A percentile compares a stretch with the other conserved stretches of the same genome.
These are phyloP conservation scores for Grammomys surdaster DNA, from an alignment of 2,113 vertebrate genomes.

Conservation along the genomic window DNA sequence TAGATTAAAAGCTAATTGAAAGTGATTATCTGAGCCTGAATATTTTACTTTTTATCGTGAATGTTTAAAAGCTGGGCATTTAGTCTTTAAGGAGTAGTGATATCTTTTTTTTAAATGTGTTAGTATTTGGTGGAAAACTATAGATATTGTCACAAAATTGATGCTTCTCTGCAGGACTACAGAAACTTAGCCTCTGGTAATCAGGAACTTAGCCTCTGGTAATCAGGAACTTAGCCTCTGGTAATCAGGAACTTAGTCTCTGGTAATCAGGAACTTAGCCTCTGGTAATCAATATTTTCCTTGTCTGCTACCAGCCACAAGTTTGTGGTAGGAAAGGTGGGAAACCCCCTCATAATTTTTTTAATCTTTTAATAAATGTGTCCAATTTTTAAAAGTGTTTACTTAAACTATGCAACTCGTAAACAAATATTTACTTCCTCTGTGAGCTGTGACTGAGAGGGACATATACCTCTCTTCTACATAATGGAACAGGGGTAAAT, in stretches of 20 bases:
- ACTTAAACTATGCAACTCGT: not conserved
- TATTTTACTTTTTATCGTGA: constrained; percentile 25
- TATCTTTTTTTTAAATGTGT: not conserved
- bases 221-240: constrained; percentile 22
- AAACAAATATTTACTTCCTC: not conserved
- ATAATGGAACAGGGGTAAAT: not conserved
- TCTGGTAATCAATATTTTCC: constrained; percentile 27
- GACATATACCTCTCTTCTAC: not conserved
- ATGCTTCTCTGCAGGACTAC: not conserved
- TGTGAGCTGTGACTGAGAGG: not conserved
- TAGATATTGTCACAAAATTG: constrained; percentile 27
- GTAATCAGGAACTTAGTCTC: not conserved
- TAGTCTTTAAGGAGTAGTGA: constrained; percentile 22
- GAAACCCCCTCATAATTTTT: not conserved
- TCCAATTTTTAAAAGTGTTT: not conserved
- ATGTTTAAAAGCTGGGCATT: constrained; percentile 16
- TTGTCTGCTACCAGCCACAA: not conserved
- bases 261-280: not conserved
- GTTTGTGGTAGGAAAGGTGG: not conserved
- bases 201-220: constrained; percentile 21
- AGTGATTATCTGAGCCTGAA: constrained; percentile 44
- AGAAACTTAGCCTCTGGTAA: not conserved
- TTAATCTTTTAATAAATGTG: not conserved
- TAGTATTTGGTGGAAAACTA: not conserved
- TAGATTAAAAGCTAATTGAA: constrained; percentile 50